Evolutionary conservation across 2,888 invertebrate genomes (phyloP), one percentile per base, ranked within the genome.

Genomic region (Heliconius cydno): DNA sequence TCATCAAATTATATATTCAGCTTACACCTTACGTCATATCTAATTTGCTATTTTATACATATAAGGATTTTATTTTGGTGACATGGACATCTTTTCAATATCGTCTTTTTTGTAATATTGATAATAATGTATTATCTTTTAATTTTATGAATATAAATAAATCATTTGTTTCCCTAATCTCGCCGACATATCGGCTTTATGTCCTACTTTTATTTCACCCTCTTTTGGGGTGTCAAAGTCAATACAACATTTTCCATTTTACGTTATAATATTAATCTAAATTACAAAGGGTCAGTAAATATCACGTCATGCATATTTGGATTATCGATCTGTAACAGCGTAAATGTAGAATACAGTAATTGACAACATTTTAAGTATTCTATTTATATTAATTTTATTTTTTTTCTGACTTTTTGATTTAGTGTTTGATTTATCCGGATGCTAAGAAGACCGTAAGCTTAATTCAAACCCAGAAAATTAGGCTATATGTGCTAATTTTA

Each of bases 161-260:
- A 30, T 72, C 30, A 72, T 57, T 73, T 60, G 34, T 60, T 70
- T 41, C 12, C 12, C 30, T 57, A 72, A 66, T 65, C 65, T 75
- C 41, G 66, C 46, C 46, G 66, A 65, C 65, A 30, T 30, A 75
- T 66, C 75, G 30, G 28, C 63, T 22, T 57, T 57, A 73, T 57
- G 52, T 66, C 41, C 65, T 46, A 46, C 28, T 28, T 41, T 28
- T 41, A 75, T 46, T 63, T 57, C 52, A 76, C 80, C 78, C 78
- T 77, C 34, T 70, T 74, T 76, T 70, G 60, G 76, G 81, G 80
- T 76, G 72, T 71, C 63, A 76, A 68, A 78, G 78, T 78, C 76
- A 78, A 77, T 60, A 76, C 63, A 76, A 80, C 71, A 80, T 76
- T 80, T 80, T 81, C 76, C 41, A 80, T 70, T 73, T 78, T 70